Percentiles rank a stretch among this genome's conserved stretches.
phyloP scores from a whole-genome alignment of 2,797 vertebrate species.

The Silurus aristotelis region DNA sequence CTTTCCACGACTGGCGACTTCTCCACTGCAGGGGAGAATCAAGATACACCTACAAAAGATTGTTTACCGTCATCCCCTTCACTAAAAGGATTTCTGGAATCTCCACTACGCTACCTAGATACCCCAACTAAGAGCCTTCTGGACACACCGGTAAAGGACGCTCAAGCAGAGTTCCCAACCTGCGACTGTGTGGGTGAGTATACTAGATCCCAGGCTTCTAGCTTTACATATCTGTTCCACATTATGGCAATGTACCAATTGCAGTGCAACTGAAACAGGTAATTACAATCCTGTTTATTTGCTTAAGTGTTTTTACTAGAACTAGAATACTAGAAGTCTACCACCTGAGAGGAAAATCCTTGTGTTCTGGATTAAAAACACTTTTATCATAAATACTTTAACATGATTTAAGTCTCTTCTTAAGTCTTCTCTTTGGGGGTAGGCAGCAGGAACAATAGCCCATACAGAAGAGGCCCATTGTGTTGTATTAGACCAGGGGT shows the following conservation, averaged over 20 bases:
- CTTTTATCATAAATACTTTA: not conserved
- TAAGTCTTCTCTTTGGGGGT: slow-evolving; percentile 57
- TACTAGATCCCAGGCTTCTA: not conserved
- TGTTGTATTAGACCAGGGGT: slow-evolving; percentile 64
- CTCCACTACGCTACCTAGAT: slow-evolving; percentile 91
- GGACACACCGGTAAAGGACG: slow-evolving; percentile 89
- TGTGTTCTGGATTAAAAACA: not conserved
- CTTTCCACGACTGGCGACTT: slow-evolving; percentile 92
- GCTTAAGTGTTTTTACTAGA: not conserved
- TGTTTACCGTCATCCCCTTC: slow-evolving; percentile 85
- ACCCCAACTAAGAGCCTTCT: slow-evolving; percentile 91
- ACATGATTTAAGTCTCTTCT: not conserved
- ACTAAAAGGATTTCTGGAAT: slow-evolving; percentile 92
- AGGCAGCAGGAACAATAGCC: slow-evolving; percentile 65
- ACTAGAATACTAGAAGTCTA: not conserved
- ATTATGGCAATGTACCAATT: not conserved
- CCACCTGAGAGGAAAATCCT: not conserved
- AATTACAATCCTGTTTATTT: too few relatives aligned
- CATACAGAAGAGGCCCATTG: slow-evolving; percentile 71
- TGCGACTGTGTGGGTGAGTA: slow-evolving; percentile 95
- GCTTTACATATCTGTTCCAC: not conserved
- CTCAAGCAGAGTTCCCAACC: slow-evolving; percentile 86
- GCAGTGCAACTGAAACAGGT: not conserved
- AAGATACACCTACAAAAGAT: slow-evolving; percentile 88
- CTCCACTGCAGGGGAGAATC: slow-evolving; percentile 70